Evolutionary conservation across 2,797 vertebrate genomes (phyloP).

Genomic region (Pseudochirops corinnae): DNA sequence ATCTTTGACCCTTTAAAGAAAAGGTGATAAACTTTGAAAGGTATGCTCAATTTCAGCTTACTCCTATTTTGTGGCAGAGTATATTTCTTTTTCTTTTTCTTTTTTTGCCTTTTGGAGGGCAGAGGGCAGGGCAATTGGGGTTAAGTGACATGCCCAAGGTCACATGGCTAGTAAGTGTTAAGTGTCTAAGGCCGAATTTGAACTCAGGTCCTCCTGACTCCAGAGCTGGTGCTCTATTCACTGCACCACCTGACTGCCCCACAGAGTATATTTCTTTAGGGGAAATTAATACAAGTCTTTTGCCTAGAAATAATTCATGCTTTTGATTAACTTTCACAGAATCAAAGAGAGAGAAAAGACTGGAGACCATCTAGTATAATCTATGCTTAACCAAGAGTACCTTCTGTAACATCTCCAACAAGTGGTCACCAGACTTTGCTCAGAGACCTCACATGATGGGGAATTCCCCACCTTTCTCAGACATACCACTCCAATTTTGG

Average conservation of each 20-base stretch:
- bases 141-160: no score
- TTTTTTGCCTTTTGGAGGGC: no score
- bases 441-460: not conserved
- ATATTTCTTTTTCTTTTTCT: no score
- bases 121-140: no score
- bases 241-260: no score
- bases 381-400: not conserved
- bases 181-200: no score
- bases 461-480: not conserved
- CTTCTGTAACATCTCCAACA: not conserved
- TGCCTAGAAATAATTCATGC: not conserved
- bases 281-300: not conserved
- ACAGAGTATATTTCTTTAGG: not conserved
- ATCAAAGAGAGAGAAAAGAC: not conserved
- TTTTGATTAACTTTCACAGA: not conserved
- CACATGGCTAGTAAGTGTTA: no score
- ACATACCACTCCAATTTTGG: not conserved
- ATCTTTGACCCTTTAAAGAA: not conserved
- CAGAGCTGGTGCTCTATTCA: no score
- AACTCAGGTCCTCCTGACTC: no score
- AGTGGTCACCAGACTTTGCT: not conserved
- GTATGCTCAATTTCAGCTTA: not conserved
- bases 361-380: not conserved
- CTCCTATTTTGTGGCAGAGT: not conserved
- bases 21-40: not conserved